phyloP scores from a whole-genome alignment of 2,888 invertebrate genomes.

The Rhaphigaster nebulosa region DNA sequence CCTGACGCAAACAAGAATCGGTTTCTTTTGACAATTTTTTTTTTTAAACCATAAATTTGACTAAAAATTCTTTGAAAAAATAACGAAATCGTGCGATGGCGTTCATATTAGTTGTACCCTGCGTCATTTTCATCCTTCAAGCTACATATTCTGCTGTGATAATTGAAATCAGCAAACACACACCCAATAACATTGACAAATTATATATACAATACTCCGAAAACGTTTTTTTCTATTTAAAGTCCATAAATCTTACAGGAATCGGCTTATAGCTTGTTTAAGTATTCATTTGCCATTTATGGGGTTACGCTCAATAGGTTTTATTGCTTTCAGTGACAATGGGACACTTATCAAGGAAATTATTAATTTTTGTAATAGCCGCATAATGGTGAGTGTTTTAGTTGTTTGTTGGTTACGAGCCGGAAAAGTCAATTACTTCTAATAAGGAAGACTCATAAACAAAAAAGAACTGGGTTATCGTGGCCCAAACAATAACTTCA shows the following conservation, averaged over 20 bases:
- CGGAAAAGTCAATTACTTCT: too few species aligned
- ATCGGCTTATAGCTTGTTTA: too few species aligned
- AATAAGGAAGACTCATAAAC: background rate
- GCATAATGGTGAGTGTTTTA: too few species aligned
- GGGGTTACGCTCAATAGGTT: too few species aligned
- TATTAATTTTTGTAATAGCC: too few species aligned
- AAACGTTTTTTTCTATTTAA: too few species aligned
- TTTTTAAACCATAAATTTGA: background rate
- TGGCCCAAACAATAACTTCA: background rate
- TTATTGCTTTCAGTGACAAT: too few species aligned
- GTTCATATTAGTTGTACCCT: background rate
- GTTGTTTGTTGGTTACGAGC: too few species aligned
- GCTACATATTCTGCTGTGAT: background rate
- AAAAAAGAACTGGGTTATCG: background rate
- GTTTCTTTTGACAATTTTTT: background rate
- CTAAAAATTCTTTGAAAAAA: background rate
- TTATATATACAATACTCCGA: too few species aligned
- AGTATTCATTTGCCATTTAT: too few species aligned
- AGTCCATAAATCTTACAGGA: too few species aligned
- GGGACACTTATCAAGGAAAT: too few species aligned
- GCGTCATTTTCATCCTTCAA: conserved; percentile 1
- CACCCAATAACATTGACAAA: background rate
- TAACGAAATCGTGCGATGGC: background rate
- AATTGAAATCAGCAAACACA: background rate
- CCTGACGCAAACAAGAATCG: background rate